phyloP scores from a whole-genome alignment of 2,113 vertebrate genomes.

The Lucifuga dentata region DNA sequence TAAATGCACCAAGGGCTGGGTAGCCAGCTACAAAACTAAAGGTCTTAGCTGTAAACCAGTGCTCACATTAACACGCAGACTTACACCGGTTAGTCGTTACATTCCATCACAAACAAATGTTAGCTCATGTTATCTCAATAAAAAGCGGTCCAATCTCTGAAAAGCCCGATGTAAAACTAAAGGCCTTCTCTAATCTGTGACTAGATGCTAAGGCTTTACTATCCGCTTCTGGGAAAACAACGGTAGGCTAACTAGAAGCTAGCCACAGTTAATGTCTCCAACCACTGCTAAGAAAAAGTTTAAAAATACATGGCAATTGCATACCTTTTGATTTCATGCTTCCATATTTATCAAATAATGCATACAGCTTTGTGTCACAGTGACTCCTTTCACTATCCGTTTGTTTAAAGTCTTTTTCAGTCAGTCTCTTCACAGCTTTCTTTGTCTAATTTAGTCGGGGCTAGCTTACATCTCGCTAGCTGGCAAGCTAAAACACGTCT shows the following conservation, averaged over 20 bases:
- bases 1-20: constrained; percentile 48
- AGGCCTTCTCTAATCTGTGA: constrained; percentile 54
- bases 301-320: constrained; percentile 71
- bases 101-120: constrained; percentile 13
- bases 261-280: constrained; percentile 71
- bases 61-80: neutral
- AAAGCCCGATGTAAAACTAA: constrained; percentile 66
- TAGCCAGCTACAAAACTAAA: constrained; percentile 50
- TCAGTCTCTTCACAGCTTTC: constrained; percentile 75
- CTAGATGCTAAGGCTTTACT: constrained; percentile 65
- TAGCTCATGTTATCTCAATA: constrained; percentile 9
- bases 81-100: neutral
- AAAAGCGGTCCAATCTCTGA: constrained; percentile 12
- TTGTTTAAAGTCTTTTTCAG: constrained; percentile 70
- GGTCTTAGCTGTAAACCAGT: constrained; percentile 35
- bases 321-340: constrained; percentile 81
- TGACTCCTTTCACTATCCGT: constrained; percentile 61
- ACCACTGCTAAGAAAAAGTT: constrained; percentile 76
- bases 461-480: constrained; percentile 79
- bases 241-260: constrained; percentile 72
- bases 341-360: constrained; percentile 66
- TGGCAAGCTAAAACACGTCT: constrained; percentile 49
- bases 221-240: constrained; percentile 65
- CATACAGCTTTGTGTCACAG: constrained; percentile 67
- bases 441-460: constrained; percentile 76